These are phyloP conservation scores for Lepidothrix coronata DNA, from an alignment of 2,113 vertebrate species.

Conservation along the genomic window DNA sequence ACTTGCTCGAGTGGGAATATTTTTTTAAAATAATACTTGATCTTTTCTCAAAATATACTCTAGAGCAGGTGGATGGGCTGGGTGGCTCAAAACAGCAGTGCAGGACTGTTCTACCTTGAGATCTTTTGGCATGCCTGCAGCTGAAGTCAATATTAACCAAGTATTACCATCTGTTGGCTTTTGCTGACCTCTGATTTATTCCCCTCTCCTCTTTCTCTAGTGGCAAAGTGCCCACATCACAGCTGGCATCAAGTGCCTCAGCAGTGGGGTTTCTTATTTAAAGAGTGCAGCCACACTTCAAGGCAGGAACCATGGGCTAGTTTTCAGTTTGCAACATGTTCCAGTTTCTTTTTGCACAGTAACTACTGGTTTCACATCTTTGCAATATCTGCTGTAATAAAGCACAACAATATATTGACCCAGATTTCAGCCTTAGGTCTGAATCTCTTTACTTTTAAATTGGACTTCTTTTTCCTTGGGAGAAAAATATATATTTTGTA, in stretches of 20 bases:
- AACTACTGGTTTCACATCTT: not conserved
- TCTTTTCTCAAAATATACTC: slow-evolving; percentile 37
- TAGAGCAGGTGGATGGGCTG: slow-evolving; percentile 6
- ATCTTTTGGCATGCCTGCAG: not conserved
- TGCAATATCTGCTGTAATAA: not conserved
- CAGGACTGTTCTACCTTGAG: not conserved
- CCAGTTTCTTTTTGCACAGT: not conserved
- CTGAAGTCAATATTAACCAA: not conserved
- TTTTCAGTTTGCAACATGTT: not conserved
- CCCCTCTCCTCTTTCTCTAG: not conserved
- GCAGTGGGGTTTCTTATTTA: not conserved
- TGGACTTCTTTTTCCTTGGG: not conserved
- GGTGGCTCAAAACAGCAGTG: not conserved
- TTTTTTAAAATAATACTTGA: slow-evolving; percentile 4
- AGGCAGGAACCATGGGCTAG: not conserved
- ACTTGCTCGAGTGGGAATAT: not conserved
- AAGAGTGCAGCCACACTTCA: not conserved
- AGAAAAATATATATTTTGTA: not conserved
- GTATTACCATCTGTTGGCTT: slow-evolving; percentile 30
- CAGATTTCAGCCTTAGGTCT: slow-evolving; percentile 9
- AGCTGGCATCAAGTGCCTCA: not conserved
- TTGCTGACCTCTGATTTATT: slow-evolving; percentile 4
- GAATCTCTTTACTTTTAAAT: slow-evolving; percentile 22
- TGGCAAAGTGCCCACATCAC: not conserved
- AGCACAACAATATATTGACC: not conserved